A percentile compares a stretch with the other conserved stretches of the same genome.
Evolutionary conservation across 2,888 invertebrate species (phyloP).

Genomic region (Papilio demoleus): DNA sequence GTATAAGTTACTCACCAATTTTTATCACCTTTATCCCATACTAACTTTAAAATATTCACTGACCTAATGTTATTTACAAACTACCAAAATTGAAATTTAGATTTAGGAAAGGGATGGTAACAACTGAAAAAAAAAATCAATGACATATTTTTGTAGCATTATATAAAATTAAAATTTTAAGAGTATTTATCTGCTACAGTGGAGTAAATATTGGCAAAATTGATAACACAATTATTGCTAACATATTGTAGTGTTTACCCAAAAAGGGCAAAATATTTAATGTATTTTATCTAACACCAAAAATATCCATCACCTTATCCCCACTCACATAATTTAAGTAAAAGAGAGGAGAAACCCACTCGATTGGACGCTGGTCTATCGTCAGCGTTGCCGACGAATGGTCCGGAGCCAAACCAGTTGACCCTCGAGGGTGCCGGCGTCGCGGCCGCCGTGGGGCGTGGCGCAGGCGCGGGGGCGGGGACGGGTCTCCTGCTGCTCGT

Average conservation of each 20-base stretch:
- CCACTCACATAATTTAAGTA: constrained; percentile 77
- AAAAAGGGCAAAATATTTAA: too few relatives aligned
- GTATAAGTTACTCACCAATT: constrained; percentile 34
- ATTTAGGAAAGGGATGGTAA: neutral
- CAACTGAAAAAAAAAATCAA: constrained; percentile 18
- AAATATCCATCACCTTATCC: constrained; percentile 70
- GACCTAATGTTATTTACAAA: constrained; percentile 31
- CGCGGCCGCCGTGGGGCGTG: constrained; percentile 57
- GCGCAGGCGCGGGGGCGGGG: constrained; percentile 51
- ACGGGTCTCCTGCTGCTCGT: constrained; percentile 61
- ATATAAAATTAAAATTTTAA: too few relatives aligned
- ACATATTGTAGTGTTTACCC: too few relatives aligned
- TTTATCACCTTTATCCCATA: constrained; percentile 20
- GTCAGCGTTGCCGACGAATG: constrained; percentile 78
- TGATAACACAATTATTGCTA: too few relatives aligned
- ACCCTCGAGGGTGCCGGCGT: constrained; percentile 65
- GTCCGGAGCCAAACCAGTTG: constrained; percentile 80
- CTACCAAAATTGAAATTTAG: neutral
- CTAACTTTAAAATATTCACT: constrained; percentile 31
- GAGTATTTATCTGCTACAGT: too few relatives aligned
- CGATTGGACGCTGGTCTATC: constrained; percentile 70
- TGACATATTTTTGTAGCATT: too few relatives aligned
- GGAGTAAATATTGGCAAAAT: too few relatives aligned
- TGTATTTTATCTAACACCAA: constrained; percentile 71
- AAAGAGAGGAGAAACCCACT: constrained; percentile 80